Evolutionary conservation across 2,888 invertebrate genomes (phyloP).

Genomic region (Deilephila porcellus): DNA sequence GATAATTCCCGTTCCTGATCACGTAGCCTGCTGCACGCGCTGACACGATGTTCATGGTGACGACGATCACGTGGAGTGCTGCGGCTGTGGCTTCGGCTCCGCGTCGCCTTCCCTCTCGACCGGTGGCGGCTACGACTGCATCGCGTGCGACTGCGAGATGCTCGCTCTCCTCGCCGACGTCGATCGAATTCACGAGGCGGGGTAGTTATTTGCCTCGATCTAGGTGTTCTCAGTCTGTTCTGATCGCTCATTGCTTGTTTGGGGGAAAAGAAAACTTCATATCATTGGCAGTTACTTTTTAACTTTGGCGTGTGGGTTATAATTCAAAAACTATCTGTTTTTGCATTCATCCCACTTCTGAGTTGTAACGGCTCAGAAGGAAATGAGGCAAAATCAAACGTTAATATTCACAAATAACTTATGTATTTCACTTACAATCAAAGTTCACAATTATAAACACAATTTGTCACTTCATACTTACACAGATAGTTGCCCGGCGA

Average conservation of each 20-base stretch:
- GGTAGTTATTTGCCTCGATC: slow-evolving; percentile 1
- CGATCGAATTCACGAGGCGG: slow-evolving; percentile 1
- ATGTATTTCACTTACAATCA: too few relatives aligned
- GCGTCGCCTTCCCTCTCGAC: too few relatives aligned
- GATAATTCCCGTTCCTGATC: background rate
- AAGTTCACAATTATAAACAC: too few relatives aligned
- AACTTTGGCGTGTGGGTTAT: background rate
- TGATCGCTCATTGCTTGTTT: background rate
- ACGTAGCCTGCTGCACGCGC: background rate
- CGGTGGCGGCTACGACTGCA: background rate
- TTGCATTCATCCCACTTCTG: background rate
- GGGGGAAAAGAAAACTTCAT: too few relatives aligned
- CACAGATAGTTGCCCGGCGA: too few relatives aligned
- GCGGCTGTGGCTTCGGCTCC: background rate
- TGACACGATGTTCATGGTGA: background rate
- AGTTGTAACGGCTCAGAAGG: background rate
- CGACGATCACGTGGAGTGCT: background rate
- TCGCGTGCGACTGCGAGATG: background rate
- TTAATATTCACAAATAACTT: too few relatives aligned
- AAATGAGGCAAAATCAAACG: too few relatives aligned
- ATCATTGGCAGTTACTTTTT: too few relatives aligned
- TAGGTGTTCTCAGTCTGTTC: background rate
- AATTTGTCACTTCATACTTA: too few relatives aligned
- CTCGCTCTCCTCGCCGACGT: background rate
- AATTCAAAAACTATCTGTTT: slow-evolving; percentile 2